Conservation (phyloP, 1,140 invertebrate species). For the Achroia grisella region DNA sequence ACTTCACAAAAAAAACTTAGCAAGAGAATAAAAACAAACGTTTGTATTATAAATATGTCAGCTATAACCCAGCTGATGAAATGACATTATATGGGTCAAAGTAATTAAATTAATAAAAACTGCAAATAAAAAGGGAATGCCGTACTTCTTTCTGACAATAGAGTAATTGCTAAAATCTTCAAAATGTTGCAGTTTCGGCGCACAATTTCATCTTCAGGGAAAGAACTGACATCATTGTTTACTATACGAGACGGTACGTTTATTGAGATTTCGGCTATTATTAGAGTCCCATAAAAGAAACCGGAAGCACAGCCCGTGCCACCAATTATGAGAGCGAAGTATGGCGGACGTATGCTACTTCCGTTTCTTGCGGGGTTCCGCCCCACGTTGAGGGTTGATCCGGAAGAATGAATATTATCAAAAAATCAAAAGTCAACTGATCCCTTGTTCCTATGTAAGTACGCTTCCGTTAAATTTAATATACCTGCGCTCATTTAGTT, state of each 20-base stretch:
- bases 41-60: too few species aligned
- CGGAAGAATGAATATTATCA: conserved; percentile 63
- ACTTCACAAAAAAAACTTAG: too few species aligned
- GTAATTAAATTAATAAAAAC: too few species aligned
- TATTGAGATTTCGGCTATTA: conserved; percentile 28
- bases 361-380: conserved; percentile 56
- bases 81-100: too few species aligned
- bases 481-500: conserved; percentile 23
- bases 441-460: conserved; percentile 38
- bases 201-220: background rate
- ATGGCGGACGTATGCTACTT: conserved; percentile 62
- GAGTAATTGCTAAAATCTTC: background rate
- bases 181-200: conserved; percentile 7
- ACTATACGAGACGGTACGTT: background rate
- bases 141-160: too few species aligned
- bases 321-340: conserved; percentile 50
- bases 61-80: too few species aligned
- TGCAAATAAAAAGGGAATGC: too few species aligned
- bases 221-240: background rate
- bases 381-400: conserved; percentile 54
- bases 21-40: too few species aligned
- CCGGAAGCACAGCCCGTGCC: conserved; percentile 62
- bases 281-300: conserved; percentile 38
- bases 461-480: conserved; percentile 27
- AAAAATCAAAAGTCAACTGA: conserved; percentile 56